A percentile compares a stretch with the other conserved stretches of the same genome.
These are phyloP conservation scores for Pheosia tremula DNA, from an alignment of 2,888 invertebrate species.

Conservation along the genomic window DNA sequence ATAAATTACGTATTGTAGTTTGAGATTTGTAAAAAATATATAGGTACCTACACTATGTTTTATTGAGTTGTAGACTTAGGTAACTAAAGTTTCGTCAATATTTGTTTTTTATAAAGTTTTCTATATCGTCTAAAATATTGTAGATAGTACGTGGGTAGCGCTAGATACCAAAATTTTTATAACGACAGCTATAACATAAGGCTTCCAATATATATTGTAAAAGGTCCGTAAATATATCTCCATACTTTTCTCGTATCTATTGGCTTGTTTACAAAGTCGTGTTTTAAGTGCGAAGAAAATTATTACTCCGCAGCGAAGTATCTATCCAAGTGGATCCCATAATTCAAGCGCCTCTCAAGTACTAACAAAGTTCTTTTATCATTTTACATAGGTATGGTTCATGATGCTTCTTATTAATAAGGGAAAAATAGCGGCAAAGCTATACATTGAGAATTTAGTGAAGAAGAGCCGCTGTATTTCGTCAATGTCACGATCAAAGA, in stretches of 20 bases:
- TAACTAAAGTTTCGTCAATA: too few species aligned
- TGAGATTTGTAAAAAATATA: too few species aligned
- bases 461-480: not conserved
- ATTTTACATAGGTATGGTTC: not conserved
- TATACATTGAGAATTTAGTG: not conserved
- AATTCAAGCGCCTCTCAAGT: not conserved
- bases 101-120: too few species aligned
- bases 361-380: slow-evolving; percentile 2
- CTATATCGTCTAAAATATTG: too few species aligned
- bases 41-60: too few species aligned
- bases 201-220: too few species aligned
- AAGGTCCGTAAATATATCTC: not conserved
- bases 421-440: not conserved
- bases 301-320: not conserved
- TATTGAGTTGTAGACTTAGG: too few species aligned
- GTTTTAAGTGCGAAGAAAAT: not conserved
- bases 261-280: slow-evolving; percentile 6
- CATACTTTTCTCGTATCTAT: slow-evolving; percentile 9
- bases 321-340: not conserved
- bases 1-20: too few species aligned
- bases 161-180: too few species aligned
- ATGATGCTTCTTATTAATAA: not conserved
- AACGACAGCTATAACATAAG: too few species aligned
- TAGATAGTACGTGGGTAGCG: too few species aligned
- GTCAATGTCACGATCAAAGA: not conserved